Percentiles rank a stretch among this genome's conserved stretches.
These are phyloP conservation scores for Saccostrea glomerata DNA, from an alignment of 1,140 invertebrate genomes.

Conservation along the genomic window DNA sequence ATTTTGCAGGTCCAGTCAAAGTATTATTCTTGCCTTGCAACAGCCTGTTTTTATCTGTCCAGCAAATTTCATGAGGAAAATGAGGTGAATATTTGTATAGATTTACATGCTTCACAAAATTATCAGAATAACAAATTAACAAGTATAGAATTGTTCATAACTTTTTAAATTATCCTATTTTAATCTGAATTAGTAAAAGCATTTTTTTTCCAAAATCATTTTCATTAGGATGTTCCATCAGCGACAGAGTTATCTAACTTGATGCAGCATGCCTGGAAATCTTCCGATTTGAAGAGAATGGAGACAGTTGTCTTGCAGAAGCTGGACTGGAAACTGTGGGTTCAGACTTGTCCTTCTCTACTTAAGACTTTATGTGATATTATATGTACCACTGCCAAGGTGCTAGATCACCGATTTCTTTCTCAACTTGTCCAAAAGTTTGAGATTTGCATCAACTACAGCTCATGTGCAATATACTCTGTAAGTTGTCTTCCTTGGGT, in stretches of 20 bases:
- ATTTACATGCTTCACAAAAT: background rate
- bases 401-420: constrained; percentile 4
- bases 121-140: background rate
- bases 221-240: constrained; percentile 58
- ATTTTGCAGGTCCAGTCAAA: constrained; percentile 60
- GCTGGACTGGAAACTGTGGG: constrained; percentile 60
- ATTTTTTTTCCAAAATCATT: background rate
- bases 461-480: constrained; percentile 38
- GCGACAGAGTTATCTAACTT: constrained; percentile 59
- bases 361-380: constrained; percentile 51
- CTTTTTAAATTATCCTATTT: background rate
- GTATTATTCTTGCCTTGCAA: constrained; percentile 64
- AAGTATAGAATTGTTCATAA: background rate
- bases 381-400: constrained; percentile 10
- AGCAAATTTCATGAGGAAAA: constrained; percentile 66
- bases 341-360: constrained; percentile 48
- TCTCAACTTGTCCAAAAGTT: constrained; percentile 38
- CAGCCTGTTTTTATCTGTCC: constrained; percentile 64
- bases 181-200: no score
- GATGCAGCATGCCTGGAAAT: constrained; percentile 61
- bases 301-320: constrained; percentile 64
- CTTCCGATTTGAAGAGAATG: constrained; percentile 67
- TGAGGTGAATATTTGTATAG: constrained; percentile 55
- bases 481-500: background rate
- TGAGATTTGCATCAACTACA: constrained; percentile 56